Conservation (phyloP, 2,888 invertebrate genomes). For the Torymus tubicola region DNA sequence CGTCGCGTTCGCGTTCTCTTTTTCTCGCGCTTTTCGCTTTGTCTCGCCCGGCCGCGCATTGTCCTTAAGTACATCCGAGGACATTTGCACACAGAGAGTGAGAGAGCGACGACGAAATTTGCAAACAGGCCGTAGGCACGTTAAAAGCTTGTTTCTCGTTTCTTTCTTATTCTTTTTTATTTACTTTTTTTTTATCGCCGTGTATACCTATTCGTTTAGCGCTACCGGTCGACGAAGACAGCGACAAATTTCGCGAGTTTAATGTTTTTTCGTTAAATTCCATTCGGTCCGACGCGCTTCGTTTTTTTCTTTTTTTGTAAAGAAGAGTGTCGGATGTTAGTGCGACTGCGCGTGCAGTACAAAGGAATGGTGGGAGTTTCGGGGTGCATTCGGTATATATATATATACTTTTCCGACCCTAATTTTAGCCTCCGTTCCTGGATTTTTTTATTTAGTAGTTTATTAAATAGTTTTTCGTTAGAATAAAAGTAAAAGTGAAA, state of each 20-base stretch:
- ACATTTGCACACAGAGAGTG: conserved; percentile 22
- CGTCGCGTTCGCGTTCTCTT: background rate
- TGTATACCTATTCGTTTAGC: background rate
- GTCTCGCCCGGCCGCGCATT: background rate
- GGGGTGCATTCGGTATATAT: too few relatives aligned
- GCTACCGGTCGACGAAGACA: background rate
- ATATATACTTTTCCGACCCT: too few relatives aligned
- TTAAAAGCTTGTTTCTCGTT: conserved; percentile 35
- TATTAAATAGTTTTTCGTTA: too few relatives aligned
- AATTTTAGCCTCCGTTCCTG: too few relatives aligned
- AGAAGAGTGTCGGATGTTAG: too few relatives aligned
- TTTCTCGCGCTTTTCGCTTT: background rate
- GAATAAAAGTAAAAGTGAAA: too few relatives aligned
- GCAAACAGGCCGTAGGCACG: conserved; percentile 35
- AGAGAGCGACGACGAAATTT: conserved; percentile 18
- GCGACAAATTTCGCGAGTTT: too few relatives aligned
- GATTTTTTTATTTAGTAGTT: too few relatives aligned
- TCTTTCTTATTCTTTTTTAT: background rate
- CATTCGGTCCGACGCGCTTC: too few relatives aligned
- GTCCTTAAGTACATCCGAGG: conserved; percentile 14
- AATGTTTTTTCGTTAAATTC: conserved; percentile 1
- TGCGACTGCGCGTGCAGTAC: too few relatives aligned
- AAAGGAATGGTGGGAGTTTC: too few relatives aligned
- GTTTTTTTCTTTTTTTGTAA: too few relatives aligned
- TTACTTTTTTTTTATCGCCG: background rate